phyloP scores from a whole-genome alignment of 1,140 invertebrate genomes.

The Bombus pascuorum region DNA sequence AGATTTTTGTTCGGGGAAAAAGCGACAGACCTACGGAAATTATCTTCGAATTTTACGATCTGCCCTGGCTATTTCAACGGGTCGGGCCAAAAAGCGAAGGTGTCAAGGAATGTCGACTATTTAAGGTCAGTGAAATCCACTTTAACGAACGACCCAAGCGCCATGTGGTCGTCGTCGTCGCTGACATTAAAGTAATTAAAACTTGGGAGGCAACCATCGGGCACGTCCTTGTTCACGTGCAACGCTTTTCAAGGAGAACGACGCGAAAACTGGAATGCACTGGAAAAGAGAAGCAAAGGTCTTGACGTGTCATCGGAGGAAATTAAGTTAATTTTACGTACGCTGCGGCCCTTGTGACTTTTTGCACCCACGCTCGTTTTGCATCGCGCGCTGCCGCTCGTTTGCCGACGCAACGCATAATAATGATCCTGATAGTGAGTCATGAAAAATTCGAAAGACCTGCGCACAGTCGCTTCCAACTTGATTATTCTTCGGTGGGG shows the following conservation, averaged over 20 bases:
- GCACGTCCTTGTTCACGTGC: conserved; percentile 49
- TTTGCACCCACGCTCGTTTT: conserved; percentile 57
- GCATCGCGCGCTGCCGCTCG: too few relatives aligned
- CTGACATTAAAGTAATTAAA: conserved; percentile 64
- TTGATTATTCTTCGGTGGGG: conserved; percentile 39
- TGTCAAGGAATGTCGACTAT: conserved; percentile 57
- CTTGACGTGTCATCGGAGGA: conserved; percentile 57
- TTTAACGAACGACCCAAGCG: conserved; percentile 33
- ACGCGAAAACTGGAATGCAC: conserved; percentile 61
- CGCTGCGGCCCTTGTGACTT: conserved; percentile 19
- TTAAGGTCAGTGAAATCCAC: conserved; percentile 42
- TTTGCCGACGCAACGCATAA: conserved; percentile 44
- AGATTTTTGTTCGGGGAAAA: conserved; percentile 26
- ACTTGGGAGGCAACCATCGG: conserved; percentile 35
- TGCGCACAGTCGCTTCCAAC: conserved; percentile 24
- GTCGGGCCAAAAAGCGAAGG: conserved; percentile 18
- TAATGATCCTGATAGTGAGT: conserved; percentile 60
- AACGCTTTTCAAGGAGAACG: conserved; percentile 57
- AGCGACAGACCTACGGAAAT: conserved; percentile 21
- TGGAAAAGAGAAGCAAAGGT: conserved; percentile 30
- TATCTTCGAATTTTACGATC: conserved; percentile 56
- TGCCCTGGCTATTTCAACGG: conserved; percentile 25
- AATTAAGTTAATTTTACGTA: conserved; percentile 64
- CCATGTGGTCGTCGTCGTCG: conserved; percentile 29
- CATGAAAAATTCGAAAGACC: conserved; percentile 59